These are phyloP conservation scores for Pristionchus exspectatus DNA, from an alignment of 2,888 invertebrate genomes.

Conservation along the genomic window DNA sequence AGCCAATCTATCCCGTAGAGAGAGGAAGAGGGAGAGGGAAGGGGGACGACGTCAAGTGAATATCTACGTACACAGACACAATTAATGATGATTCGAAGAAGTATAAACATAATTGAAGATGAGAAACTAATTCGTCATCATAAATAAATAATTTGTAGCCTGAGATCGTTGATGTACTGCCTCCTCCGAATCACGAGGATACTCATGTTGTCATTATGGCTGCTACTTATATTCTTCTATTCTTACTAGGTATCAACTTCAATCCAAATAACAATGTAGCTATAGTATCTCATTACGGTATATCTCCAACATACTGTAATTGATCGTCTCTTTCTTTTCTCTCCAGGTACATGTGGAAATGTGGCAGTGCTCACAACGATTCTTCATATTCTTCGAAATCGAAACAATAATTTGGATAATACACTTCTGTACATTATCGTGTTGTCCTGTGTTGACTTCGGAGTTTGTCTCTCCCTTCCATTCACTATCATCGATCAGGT, in stretches of 20 bases:
- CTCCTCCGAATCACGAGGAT: constrained; percentile 76
- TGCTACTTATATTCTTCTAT: constrained; percentile 74
- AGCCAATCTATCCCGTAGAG: not conserved
- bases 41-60: not conserved
- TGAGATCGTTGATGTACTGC: constrained; percentile 69
- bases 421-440: constrained; percentile 77
- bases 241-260: constrained; percentile 68
- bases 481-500: constrained; percentile 78
- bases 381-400: constrained; percentile 71
- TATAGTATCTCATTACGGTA: not conserved
- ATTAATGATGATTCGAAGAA: not conserved
- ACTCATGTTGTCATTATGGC: constrained; percentile 77
- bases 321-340: not conserved
- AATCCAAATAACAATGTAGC: not conserved
- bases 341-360: constrained; percentile 75
- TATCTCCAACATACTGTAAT: not conserved
- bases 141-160: not conserved
- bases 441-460: constrained; percentile 77
- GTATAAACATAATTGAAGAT: not conserved
- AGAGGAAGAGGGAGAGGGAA: not conserved
- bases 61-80: not conserved
- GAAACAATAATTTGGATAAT: constrained; percentile 73
- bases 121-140: not conserved
- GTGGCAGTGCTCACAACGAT: constrained; percentile 77
- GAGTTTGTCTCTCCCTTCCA: constrained; percentile 75